Conservation (phyloP, 1,140 invertebrate genomes). For the Drosophila nebulosa region DNA sequence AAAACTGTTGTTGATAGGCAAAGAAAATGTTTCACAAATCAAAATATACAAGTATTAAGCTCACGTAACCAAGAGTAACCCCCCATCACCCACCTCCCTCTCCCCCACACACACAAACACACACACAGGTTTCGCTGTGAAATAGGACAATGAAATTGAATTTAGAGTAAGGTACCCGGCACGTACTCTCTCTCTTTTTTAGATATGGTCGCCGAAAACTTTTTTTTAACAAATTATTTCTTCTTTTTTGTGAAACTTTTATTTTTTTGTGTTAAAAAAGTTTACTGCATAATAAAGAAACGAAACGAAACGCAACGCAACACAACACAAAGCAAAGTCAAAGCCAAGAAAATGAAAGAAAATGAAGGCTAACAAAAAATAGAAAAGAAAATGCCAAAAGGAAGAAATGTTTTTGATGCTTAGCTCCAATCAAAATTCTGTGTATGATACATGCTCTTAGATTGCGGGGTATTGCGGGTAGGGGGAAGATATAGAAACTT, state of each 20-base stretch:
- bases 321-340: slow-evolving; percentile 22
- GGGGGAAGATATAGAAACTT: slow-evolving; percentile 18
- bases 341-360: slow-evolving; percentile 2
- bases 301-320: slow-evolving; percentile 44
- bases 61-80: slow-evolving; percentile 37
- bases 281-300: slow-evolving; percentile 75
- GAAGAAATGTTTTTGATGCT: slow-evolving; percentile 21
- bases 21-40: not conserved
- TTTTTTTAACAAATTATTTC: slow-evolving; percentile 73
- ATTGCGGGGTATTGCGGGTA: too few relatives aligned
- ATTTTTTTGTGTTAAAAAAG: slow-evolving; percentile 39
- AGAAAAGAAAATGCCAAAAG: slow-evolving; percentile 25
- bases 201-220: slow-evolving; percentile 63
- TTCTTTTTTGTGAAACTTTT: slow-evolving; percentile 47
- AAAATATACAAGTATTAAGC: not conserved
- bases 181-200: slow-evolving; percentile 68
- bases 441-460: slow-evolving; percentile 53
- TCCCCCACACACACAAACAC: not conserved
- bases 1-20: not conserved
- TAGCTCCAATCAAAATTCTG: slow-evolving; percentile 72
- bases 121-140: slow-evolving; percentile 7
- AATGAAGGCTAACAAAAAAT: slow-evolving; percentile 1
- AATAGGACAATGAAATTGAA: slow-evolving; percentile 70
- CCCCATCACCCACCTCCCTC: not conserved
- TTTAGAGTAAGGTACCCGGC: slow-evolving; percentile 70